Evolutionary conservation across 2,113 vertebrate genomes (phyloP), one percentile per base, ranked within the genome.

Genomic region (Nycticryphes semicollaris): DNA sequence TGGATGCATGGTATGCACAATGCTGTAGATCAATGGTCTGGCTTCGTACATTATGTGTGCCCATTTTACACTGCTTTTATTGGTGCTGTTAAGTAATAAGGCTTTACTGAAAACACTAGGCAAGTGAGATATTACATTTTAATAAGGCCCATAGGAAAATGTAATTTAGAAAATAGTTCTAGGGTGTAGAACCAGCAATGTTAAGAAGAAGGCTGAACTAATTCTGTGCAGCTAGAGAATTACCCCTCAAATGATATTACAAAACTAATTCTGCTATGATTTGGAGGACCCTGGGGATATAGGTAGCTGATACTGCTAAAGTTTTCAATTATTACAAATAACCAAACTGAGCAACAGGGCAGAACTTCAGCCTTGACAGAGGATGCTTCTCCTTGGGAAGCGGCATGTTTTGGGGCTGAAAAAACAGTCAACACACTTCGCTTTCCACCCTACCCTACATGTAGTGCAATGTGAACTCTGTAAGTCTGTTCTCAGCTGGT

Each of bases 401-500:
- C 0, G 3, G 19, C 24, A 28, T 3, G 70, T 78, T 35, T 12
- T 63, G 43, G 27, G 50, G 15, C 37, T 84, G 43, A 30, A 87
- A 59, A 54, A 47, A 1, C 17, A 59, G 47, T 3, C 12, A 54
- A 31, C 4, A 3, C 3, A 2, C 4, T 68, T 24, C 48, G 12
- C 12, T 12, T 75, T 54, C 53, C 75, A 27, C 30, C 39, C 67
- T 51, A 1, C 23, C 8, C 77, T 31, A 6, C n/a, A 4, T 3
- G 1, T 0, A 7, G 50, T 53, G 51, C 21, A 9, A 24, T 0
- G 0, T 21, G 54, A 80, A 22, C 64, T 81, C 37, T 23, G 17
- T 1, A 0, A 25, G 30, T 13, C 39, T 57, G 20, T 4, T 63
- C 57, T 78, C 3, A 2, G 10, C 35, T 60, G 39, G 15, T 60